Evolutionary conservation across 2,888 invertebrate genomes (phyloP).

Genomic region (Antheraea assamensis): DNA sequence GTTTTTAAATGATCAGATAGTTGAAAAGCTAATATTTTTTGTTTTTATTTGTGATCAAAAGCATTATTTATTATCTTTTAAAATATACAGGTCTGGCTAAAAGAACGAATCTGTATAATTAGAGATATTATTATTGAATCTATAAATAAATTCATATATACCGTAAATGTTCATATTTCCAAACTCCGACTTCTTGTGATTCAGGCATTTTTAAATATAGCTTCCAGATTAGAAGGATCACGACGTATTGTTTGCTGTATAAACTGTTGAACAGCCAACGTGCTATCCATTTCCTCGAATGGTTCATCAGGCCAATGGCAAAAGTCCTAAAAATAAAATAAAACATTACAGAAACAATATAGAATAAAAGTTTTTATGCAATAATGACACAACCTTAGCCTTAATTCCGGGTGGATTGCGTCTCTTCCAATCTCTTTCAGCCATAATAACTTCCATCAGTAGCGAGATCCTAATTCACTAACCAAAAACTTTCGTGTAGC

Average conservation of each 20-base stretch:
- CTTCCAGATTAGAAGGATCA: conserved; percentile 96
- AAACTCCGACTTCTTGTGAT: conserved; percentile 98
- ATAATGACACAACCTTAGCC: conserved; percentile 89
- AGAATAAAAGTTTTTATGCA: not conserved
- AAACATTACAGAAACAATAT: not conserved
- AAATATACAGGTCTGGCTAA: not conserved
- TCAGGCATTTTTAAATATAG: conserved; percentile 98
- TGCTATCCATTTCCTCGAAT: conserved; percentile 99
- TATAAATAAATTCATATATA: conserved; percentile 47
- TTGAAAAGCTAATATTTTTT: too few species aligned
- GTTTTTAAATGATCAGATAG: too few species aligned
- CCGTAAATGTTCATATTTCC: conserved; percentile 99
- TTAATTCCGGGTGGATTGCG: conserved; percentile 96
- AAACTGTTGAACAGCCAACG: conserved; percentile 98
- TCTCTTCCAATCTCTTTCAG: conserved; percentile 90
- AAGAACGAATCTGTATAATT: not conserved
- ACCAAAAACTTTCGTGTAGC: not conserved
- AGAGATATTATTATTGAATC: not conserved
- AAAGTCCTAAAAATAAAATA: conserved; percentile 87
- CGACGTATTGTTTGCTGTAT: conserved; percentile 98
- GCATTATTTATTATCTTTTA: too few species aligned
- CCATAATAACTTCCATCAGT: conserved; percentile 77
- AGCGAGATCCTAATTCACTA: not conserved
- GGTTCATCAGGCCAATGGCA: conserved; percentile 99
- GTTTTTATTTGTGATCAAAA: too few species aligned